phyloP scores from a whole-genome alignment of 2,888 invertebrate species.

The Sinopyrophorus schimmeli region DNA sequence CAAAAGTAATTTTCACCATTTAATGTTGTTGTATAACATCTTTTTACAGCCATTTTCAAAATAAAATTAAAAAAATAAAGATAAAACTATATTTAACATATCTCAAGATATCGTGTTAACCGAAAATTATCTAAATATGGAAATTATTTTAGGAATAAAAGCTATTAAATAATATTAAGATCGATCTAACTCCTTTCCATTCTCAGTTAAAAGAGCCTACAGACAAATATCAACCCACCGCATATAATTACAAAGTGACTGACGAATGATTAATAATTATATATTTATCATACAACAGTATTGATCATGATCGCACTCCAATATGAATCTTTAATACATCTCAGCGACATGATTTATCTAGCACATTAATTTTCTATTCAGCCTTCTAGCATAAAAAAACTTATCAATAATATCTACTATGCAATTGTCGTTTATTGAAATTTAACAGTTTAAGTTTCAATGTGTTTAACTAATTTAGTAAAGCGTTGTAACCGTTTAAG shows the following conservation, averaged over 20 bases:
- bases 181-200: slow-evolving; percentile 36
- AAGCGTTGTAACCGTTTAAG: no score
- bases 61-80: no score
- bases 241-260: slow-evolving; percentile 52
- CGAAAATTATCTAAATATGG: no score
- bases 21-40: no score
- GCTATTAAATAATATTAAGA: slow-evolving; percentile 27
- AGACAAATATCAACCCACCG: slow-evolving; percentile 39
- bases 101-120: no score
- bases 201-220: slow-evolving; percentile 35
- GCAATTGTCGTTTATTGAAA: slow-evolving; percentile 31
- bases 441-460: slow-evolving; percentile 24
- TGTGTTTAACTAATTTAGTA: no score
- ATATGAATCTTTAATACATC: slow-evolving; percentile 44
- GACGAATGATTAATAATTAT: slow-evolving; percentile 54
- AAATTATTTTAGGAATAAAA: no score
- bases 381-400: slow-evolving; percentile 39
- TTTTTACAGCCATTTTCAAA: no score
- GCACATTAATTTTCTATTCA: slow-evolving; percentile 50
- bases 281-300: slow-evolving; percentile 51
- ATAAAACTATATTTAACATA: no score
- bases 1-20: no score
- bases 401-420: slow-evolving; percentile 37
- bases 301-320: slow-evolving; percentile 51
- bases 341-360: slow-evolving; percentile 48